Conservation (phyloP, 2,888 invertebrate species). For the Lumbricus terrestris region DNA sequence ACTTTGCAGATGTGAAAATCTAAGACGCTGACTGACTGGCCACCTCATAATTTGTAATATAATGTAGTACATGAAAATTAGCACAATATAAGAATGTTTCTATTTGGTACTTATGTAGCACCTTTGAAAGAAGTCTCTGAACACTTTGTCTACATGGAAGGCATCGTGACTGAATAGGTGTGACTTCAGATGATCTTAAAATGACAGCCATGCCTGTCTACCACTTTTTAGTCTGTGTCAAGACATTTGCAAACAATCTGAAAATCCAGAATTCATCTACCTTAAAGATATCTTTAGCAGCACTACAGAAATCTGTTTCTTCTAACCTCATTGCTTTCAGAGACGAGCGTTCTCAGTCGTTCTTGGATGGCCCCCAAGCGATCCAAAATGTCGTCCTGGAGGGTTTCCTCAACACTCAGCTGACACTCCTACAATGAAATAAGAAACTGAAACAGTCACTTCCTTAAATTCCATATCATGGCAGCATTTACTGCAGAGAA, state of each 20-base stretch:
- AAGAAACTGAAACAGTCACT: not conserved
- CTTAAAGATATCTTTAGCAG: not conserved
- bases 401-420: slow-evolving; percentile 73
- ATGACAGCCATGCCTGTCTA: not conserved
- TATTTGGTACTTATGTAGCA: not conserved
- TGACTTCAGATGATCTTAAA: not conserved
- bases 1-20: too few relatives aligned
- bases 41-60: too few relatives aligned
- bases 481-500: not conserved
- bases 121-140: not conserved
- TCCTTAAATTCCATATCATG: not conserved
- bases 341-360: slow-evolving; percentile 76
- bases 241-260: not conserved
- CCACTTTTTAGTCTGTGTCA: not conserved
- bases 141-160: too few relatives aligned
- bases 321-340: slow-evolving; percentile 79
- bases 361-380: slow-evolving; percentile 77
- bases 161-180: not conserved
- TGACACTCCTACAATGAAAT: slow-evolving; percentile 59
- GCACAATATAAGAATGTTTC: not conserved
- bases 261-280: not conserved
- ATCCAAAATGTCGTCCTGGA: slow-evolving; percentile 78
- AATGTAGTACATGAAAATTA: not conserved
- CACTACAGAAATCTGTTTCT: not conserved
- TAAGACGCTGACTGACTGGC: too few relatives aligned